Evolutionary conservation across 2,888 invertebrate genomes (phyloP).

Genomic region (Cryptosula pallasiana): DNA sequence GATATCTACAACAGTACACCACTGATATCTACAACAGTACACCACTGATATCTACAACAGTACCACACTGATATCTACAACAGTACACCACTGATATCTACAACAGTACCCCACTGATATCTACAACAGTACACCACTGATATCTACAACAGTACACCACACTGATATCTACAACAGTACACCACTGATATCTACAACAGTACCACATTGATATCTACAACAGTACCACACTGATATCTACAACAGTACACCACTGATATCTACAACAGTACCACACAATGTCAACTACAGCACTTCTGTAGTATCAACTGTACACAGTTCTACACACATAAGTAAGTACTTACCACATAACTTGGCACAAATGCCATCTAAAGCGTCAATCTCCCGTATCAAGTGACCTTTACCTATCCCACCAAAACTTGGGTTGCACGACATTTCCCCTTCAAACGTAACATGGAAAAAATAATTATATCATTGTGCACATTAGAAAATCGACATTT

Average conservation of each 20-base stretch:
- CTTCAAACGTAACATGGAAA: too few relatives aligned
- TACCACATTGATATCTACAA: constrained; percentile 60
- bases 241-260: not conserved
- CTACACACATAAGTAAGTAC: too few relatives aligned
- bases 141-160: not conserved
- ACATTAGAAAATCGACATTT: too few relatives aligned
- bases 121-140: constrained; percentile 70
- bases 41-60: too few relatives aligned
- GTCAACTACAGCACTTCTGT: not conserved
- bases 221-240: not conserved
- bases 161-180: not conserved
- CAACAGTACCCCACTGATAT: constrained; percentile 68
- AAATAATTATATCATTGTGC: too few relatives aligned
- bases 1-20: not conserved
- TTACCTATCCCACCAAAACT: constrained; percentile 90
- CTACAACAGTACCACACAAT: constrained; percentile 67
- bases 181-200: too few relatives aligned
- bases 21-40: too few relatives aligned
- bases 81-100: too few relatives aligned
- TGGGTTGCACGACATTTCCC: constrained; percentile 90
- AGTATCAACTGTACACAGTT: too few relatives aligned
- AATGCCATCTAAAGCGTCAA: constrained; percentile 82
- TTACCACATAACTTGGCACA: constrained; percentile 71
- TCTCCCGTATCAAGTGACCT: constrained; percentile 77
- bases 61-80: too few relatives aligned